Conservation (phyloP, 2,888 invertebrate species). For the Augiades crinisus region DNA sequence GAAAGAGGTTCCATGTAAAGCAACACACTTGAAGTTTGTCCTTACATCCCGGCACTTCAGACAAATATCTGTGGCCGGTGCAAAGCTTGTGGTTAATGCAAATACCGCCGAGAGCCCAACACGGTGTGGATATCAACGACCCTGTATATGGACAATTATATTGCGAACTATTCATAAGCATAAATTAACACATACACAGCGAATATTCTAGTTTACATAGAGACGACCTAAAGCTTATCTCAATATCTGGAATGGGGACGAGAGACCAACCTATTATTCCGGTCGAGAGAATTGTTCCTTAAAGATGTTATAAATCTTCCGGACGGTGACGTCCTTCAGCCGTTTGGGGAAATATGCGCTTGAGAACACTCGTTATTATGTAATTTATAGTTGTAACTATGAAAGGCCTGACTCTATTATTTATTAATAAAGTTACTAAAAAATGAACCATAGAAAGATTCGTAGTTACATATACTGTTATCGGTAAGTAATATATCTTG, state of each 20-base stretch:
- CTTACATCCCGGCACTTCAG: conserved; percentile 62
- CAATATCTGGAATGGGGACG: conserved; percentile 8
- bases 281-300: conserved; percentile 16
- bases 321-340: conserved; percentile 8
- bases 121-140: conserved; percentile 57
- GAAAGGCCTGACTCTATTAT: no score
- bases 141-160: conserved; percentile 39
- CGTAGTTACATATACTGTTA: no score
- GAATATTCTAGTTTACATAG: conserved; percentile 13
- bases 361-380: neutral
- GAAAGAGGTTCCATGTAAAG: conserved; percentile 59
- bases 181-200: neutral
- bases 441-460: no score
- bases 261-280: conserved; percentile 14
- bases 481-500: no score
- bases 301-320: conserved; percentile 19
- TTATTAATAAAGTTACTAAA: no score
- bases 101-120: conserved; percentile 63
- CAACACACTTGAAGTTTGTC: conserved; percentile 61
- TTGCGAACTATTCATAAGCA: neutral
- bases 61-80: conserved; percentile 44
- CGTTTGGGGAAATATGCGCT: conserved; percentile 12
- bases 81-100: conserved; percentile 60
- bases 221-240: conserved; percentile 7
- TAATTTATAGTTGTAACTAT: no score